Base-by-base conservation (phyloP, 2,888 invertebrate species). In the Tiliacea citrago region DNA sequence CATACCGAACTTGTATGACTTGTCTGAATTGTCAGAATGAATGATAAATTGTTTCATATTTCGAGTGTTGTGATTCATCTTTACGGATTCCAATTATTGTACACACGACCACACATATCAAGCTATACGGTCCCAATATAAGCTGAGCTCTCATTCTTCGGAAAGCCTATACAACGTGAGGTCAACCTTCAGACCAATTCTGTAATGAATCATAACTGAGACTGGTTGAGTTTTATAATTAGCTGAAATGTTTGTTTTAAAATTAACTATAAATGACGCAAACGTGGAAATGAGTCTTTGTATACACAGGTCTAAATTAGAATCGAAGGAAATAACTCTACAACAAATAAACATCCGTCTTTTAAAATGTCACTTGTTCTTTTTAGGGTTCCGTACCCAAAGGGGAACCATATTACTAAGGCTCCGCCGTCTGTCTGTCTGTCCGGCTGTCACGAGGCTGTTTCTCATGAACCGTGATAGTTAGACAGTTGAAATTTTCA, bases 41-140 rank as follows among this genome's bases (percentile, higher is more conserved):
- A 57, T 77, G 78, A 82, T 77, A 85, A 77, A 82, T 77, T 68
- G 73, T 85, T 82, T 57, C n/a, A 58, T 82, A 70, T 82, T 76
- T 82, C 67, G n/a, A 75, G 58, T 68, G 60, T 21, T 65, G 49
- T 84, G 85, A 84, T 57, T 81, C 81, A 84, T 81, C 4, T 55
- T 47, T 16, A 58, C 51, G 35, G 45, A 51, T 49, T 24, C 4
- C 29, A 67, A 73, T 72, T 49, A 57, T 78, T 29, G 42, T 42
- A 55, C 1, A 7, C 35, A 55, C 12, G n/a, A n/a, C n/a, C 8
- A 55, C 8, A 55, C 16, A 45, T 51, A 24, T 5, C 3, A 12
- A 35, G n/a, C 4, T 39, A 24, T 12, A 12, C 4, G 8, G 10
- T 3, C 29, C 18, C 73, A 53, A 13, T 29, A 10, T 29, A 39